Evolutionary conservation across 2,888 invertebrate species (phyloP).

Genomic region (Athrips mouffetella): DNA sequence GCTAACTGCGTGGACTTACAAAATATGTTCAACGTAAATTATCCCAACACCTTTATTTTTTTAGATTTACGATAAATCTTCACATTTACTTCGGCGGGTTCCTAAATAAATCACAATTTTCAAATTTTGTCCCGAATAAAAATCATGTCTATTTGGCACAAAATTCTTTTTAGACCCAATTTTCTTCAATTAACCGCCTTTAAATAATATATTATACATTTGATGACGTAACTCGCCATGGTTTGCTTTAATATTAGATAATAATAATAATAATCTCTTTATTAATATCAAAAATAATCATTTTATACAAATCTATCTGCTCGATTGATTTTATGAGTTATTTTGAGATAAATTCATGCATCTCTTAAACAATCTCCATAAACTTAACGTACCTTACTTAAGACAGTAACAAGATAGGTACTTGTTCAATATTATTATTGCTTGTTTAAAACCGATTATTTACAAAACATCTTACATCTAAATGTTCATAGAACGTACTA

Average conservation of each 20-base stretch:
- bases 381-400: neutral
- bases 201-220: neutral
- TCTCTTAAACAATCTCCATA: constrained; percentile 8
- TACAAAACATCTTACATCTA: constrained; percentile 62
- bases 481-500: constrained; percentile 97
- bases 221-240: constrained; percentile 43
- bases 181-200: constrained; percentile 28
- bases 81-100: constrained; percentile 56
- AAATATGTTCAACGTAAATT: constrained; percentile 28
- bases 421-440: constrained; percentile 25
- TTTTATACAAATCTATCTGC: constrained; percentile 15
- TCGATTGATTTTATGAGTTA: neutral
- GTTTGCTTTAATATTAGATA: constrained; percentile 5
- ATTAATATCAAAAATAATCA: constrained; percentile 6
- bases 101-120: constrained; percentile 40
- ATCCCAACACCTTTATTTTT: constrained; percentile 55
- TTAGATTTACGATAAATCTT: constrained; percentile 35
- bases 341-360: constrained; percentile 1
- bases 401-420: constrained; percentile 13
- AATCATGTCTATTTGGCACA: constrained; percentile 72
- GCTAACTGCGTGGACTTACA: constrained; percentile 60
- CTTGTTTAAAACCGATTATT: constrained; percentile 36
- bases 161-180: constrained; percentile 46
- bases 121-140: constrained; percentile 74
- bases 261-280: constrained; percentile 14